Evolutionary conservation across 2,113 vertebrate genomes (phyloP).

Genomic region (Pterophyllum scalare): DNA sequence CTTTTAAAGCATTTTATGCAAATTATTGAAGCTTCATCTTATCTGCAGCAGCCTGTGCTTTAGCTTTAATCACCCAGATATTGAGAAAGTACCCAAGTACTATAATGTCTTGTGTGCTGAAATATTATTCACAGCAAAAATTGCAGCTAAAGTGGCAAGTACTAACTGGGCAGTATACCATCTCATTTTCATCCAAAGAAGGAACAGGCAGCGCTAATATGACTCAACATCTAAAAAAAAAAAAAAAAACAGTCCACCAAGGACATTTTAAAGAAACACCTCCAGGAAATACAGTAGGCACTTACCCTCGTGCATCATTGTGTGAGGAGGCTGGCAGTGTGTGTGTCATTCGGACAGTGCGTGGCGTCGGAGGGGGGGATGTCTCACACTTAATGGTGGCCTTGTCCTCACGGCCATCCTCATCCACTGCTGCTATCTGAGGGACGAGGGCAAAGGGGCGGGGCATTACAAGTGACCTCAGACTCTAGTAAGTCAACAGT

Average conservation of each 20-base stretch:
- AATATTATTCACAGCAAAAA: background rate
- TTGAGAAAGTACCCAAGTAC: background rate
- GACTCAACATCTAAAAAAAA: background rate
- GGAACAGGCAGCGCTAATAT: background rate
- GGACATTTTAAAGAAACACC: background rate
- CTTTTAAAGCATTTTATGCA: background rate
- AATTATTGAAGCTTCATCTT: background rate
- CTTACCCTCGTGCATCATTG: constrained; percentile 93
- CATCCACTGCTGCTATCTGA: constrained; percentile 96
- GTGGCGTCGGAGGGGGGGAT: constrained; percentile 94
- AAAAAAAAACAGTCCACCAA: background rate
- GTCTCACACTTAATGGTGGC: constrained; percentile 99
- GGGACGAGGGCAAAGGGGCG: background rate
- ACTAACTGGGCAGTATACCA: background rate
- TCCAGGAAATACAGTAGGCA: background rate
- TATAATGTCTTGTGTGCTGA: background rate
- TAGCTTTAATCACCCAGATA: background rate
- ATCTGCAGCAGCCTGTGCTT: background rate
- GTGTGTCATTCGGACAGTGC: constrained; percentile 95
- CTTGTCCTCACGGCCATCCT: constrained; percentile 97
- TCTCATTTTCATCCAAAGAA: constrained; percentile 15
- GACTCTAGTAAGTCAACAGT: background rate
- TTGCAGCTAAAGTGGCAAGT: background rate
- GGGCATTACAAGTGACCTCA: background rate
- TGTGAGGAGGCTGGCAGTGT: constrained; percentile 97